phyloP scores from a whole-genome alignment of 2,797 vertebrate species.

The Bucorvus abyssinicus region DNA sequence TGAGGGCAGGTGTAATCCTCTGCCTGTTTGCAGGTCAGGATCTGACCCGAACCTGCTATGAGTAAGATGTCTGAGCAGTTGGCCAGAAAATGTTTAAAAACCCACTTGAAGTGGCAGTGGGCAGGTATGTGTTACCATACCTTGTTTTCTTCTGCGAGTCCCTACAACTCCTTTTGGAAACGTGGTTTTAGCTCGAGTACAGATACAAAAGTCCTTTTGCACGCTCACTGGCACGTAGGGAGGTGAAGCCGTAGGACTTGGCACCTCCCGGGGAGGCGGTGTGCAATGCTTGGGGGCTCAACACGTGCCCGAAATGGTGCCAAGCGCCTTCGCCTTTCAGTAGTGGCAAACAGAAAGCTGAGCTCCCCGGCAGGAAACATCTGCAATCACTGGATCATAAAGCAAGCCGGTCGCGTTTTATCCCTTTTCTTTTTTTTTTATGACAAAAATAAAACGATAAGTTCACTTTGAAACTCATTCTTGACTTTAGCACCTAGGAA shows the following conservation, averaged over 20 bases:
- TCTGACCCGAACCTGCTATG: accelerated
- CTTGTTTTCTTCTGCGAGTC: neutral
- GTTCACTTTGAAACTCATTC: conserved; percentile 66
- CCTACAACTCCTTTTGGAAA: neutral
- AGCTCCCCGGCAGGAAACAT: conserved; percentile 57
- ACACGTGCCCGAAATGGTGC: conserved; percentile 19
- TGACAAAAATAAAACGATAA: conserved; percentile 62
- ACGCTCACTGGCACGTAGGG: neutral
- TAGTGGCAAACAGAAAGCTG: conserved; percentile 12
- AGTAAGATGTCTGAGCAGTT: conserved; percentile 8
- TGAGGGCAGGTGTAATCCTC: neutral
- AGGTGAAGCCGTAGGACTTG: neutral
- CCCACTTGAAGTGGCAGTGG: neutral
- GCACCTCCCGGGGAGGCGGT: neutral
- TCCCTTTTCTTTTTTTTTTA: neutral
- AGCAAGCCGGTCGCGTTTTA: conserved; percentile 40
- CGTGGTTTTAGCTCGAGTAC: neutral
- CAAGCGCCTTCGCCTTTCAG: neutral
- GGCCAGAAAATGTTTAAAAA: neutral
- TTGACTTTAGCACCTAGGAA: conserved; percentile 39
- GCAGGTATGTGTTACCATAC: neutral
- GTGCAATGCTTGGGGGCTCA: neutral
- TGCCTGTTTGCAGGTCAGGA: neutral
- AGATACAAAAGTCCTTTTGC: neutral
- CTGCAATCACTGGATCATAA: conserved; percentile 65